A percentile compares a stretch with the other conserved stretches of the same genome.
phyloP scores from a whole-genome alignment of 2,113 vertebrate genomes.

The Lagopus leucura region DNA sequence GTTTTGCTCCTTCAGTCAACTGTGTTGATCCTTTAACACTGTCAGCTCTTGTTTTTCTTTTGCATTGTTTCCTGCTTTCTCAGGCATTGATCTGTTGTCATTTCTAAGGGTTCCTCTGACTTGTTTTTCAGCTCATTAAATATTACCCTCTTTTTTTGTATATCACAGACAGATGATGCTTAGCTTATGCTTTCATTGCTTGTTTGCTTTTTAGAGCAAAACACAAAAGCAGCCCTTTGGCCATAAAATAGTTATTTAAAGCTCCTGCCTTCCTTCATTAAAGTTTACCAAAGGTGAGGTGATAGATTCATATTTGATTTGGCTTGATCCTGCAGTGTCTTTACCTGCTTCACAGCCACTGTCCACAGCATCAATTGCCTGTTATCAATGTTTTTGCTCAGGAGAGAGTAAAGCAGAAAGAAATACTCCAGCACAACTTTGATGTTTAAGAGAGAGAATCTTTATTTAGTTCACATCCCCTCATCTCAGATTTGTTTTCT shows the following conservation, averaged over 20 bases:
- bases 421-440: background rate
- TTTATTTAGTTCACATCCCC: background rate
- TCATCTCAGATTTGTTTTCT: slow-evolving; percentile 11
- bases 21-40: background rate
- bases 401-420: background rate
- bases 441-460: background rate
- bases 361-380: background rate
- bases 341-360: background rate
- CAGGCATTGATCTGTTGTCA: background rate
- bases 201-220: background rate
- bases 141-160: fast-evolving
- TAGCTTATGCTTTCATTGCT: background rate
- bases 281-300: background rate
- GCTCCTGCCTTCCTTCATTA: background rate
- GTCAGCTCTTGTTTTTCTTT: background rate
- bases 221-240: background rate
- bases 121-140: slow-evolving; percentile 45
- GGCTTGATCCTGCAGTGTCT: background rate
- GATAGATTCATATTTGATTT: background rate
- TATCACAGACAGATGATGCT: slow-evolving; percentile 18
- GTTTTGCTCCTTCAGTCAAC: background rate
- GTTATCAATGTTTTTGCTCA: background rate
- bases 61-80: background rate
- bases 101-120: background rate
- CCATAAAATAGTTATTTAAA: background rate